These are phyloP conservation scores for Ia io DNA, from an alignment of 2,113 vertebrate species.

Conservation along the genomic window DNA sequence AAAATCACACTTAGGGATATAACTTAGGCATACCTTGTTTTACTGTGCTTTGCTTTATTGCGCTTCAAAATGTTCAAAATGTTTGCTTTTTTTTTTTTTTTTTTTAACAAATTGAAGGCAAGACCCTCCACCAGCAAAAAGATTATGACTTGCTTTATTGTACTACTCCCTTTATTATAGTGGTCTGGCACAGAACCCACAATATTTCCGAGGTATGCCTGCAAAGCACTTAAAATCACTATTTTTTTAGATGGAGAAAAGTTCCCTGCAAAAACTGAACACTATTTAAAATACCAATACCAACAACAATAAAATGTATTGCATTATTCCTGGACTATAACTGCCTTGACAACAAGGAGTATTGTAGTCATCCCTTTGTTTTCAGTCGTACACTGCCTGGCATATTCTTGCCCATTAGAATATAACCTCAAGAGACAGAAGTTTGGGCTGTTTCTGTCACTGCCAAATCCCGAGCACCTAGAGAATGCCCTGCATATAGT, in stretches of 20 bases:
- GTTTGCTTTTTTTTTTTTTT: not conserved
- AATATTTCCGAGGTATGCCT: not conserved
- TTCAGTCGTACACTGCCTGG: not conserved
- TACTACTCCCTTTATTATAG: not conserved
- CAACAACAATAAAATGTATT: not conserved
- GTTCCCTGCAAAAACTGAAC: not conserved
- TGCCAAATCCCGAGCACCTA: not conserved
- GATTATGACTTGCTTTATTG: not conserved
- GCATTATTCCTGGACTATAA: not conserved
- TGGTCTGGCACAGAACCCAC: not conserved
- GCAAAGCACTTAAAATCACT: not conserved
- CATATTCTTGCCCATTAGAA: not conserved
- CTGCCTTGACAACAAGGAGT: not conserved
- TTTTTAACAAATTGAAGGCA: not conserved
- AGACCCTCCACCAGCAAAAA: not conserved
- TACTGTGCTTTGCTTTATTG: not conserved
- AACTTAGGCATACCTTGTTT: not conserved
- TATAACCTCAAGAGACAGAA: not conserved
- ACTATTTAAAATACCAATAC: not conserved
- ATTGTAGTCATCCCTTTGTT: not conserved
- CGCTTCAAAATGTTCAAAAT: not conserved
- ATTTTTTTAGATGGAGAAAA: not conserved
- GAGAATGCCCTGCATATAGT: not conserved
- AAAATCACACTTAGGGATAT: slow-evolving; percentile 3
- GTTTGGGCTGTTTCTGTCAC: not conserved